Percentiles rank a stretch among this genome's conserved stretches.
These are phyloP conservation scores for Ophioderma brevispina DNA, from an alignment of 35 echinoderm and acorn worm genomes.

Conservation along the genomic window DNA sequence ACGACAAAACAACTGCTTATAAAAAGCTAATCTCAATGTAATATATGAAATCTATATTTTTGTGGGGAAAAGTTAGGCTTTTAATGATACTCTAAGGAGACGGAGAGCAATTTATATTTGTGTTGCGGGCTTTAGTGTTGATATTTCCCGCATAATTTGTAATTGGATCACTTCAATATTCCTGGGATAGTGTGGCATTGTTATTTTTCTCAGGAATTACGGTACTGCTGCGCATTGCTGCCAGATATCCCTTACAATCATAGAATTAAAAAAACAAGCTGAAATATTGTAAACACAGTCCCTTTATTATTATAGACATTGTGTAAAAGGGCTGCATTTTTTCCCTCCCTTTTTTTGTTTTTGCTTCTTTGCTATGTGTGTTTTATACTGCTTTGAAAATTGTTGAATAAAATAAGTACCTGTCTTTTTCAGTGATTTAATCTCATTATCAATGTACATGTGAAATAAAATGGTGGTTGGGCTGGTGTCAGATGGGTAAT, in stretches of 20 bases:
- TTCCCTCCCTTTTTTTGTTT: neutral
- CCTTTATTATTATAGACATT: neutral
- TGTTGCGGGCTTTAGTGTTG: neutral
- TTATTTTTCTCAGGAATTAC: neutral
- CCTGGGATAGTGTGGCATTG: neutral
- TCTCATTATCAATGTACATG: neutral
- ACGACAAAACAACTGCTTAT: neutral
- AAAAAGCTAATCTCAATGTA: neutral
- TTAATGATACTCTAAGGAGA: neutral
- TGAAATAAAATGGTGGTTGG: neutral
- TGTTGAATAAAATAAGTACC: neutral
- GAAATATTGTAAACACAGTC: constrained; percentile 7
- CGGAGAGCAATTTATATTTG: neutral
- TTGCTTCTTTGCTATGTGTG: neutral
- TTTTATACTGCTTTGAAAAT: constrained; percentile 2
- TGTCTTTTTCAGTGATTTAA: neutral
- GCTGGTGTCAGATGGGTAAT: neutral
- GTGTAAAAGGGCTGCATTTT: neutral
- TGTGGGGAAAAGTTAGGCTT: neutral
- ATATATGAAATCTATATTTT: constrained; percentile 6
- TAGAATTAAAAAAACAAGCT: neutral
- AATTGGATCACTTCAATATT: too few species aligned
- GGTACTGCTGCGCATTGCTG: neutral
- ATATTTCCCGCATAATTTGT: neutral
- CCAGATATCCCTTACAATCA: neutral